A percentile compares a stretch with the other conserved stretches of the same genome.
Conservation (phyloP, 2,797 vertebrate species). For the Zenarchopterus dispar region DNA sequence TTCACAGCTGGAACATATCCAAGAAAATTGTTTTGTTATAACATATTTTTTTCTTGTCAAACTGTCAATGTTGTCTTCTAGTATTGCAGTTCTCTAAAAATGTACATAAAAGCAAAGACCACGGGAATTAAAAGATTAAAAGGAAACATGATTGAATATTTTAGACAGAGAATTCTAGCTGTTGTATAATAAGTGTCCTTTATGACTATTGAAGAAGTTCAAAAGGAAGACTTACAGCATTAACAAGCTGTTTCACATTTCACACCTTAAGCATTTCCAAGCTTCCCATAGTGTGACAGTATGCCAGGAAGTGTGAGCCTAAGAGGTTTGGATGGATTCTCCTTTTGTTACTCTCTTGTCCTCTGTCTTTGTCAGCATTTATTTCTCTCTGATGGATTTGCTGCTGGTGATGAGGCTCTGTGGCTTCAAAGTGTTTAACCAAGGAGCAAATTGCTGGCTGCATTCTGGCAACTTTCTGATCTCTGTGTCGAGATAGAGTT, state of each 20-base stretch:
- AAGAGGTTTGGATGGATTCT: constrained; percentile 57
- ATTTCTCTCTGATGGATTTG: constrained; percentile 63
- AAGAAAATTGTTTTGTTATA: background rate
- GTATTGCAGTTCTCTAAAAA: too few relatives aligned
- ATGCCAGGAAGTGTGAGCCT: constrained; percentile 34
- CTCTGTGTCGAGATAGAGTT: constrained; percentile 64
- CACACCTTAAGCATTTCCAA: constrained; percentile 39
- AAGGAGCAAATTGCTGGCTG: constrained; percentile 74
- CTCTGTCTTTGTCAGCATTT: constrained; percentile 64
- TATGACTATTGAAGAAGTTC: constrained; percentile 42
- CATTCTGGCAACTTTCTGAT: constrained; percentile 68
- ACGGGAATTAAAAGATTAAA: background rate
- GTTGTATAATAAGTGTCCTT: constrained; percentile 28
- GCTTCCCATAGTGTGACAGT: constrained; percentile 17
- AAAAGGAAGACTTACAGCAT: constrained; percentile 30
- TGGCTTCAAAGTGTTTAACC: constrained; percentile 72
- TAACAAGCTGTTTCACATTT: constrained; percentile 51
- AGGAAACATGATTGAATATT: constrained; percentile 5
- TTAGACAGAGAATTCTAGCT: constrained; percentile 17
- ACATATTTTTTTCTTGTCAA: too few relatives aligned
- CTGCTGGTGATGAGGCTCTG: constrained; percentile 54
- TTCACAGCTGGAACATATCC: too few relatives aligned
- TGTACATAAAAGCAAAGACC: background rate
- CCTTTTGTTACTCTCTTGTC: constrained; percentile 44
- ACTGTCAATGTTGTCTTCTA: background rate